Base-by-base conservation (phyloP, 2,113 vertebrate genomes). In the Albula goreensis region DNA sequence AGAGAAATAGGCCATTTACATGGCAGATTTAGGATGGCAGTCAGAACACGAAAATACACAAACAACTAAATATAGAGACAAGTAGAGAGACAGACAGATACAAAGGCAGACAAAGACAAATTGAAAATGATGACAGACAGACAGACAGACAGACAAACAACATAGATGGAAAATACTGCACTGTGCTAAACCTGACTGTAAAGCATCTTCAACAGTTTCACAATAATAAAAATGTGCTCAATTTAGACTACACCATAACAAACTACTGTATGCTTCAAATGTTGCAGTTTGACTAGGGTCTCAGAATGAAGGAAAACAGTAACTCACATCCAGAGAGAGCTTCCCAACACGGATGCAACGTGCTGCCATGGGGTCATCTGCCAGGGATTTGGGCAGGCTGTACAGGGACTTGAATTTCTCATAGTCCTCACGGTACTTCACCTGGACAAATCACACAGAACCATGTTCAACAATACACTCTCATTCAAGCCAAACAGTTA, bases 361-460 rank as follows among this genome's bases (percentile, higher is more conserved):
- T 5, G 95, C 96, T 0, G 97, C 98, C 17, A 93, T 94, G 5
- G 98, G 98, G 88, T 99, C 98, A 10, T 99, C 98, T 50, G 97
- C 96, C 1, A 99, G 94, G 17, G 95, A 96, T 91, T 89, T 97
- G 52, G 98, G 98, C 51, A 99, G 86, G 0, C 96, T 99, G 93
- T 99, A 99, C 80, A 98, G 95, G 57, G 97, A 96, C 93, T 99
- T 99, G 91, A 97, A 98, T 88, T 98, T 99, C 88, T 99, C 98
- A 74, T 99, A 99, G 66, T 99, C 97, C 91, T 98, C 98, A 86
- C 97, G 97, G 91, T 99, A 99, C 91, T 99, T 99, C 63, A 97
- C 91, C 98, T 99, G 87, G 78, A 63, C 19, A 92, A 0, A 90
- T 63, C 78, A 48, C 78, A 89, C 11, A 90, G 4, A 81, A 82